A percentile compares a stretch with the other conserved stretches of the same genome.
Evolutionary conservation across 2,797 vertebrate species (phyloP).

Genomic region (Anolis apletophallus): DNA sequence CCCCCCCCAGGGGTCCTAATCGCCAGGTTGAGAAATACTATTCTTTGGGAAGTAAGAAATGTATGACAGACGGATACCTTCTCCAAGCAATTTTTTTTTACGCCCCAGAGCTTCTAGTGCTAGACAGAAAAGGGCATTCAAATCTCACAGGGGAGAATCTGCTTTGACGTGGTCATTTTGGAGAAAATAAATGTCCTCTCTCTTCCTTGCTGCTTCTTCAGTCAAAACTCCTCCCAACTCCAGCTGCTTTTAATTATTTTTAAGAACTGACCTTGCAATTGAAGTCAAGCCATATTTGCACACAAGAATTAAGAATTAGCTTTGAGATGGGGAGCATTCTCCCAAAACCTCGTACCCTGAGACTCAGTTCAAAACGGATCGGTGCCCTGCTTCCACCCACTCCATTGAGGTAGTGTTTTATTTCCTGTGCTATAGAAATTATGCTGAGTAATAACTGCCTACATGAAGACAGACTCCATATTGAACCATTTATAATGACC

Average conservation of each 20-base stretch:
- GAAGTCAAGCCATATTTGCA: neutral
- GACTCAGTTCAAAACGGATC: neutral
- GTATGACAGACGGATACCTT: neutral
- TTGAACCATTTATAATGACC: neutral
- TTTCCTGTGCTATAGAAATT: neutral
- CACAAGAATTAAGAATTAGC: neutral
- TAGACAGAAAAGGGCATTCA: neutral
- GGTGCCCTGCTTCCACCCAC: neutral
- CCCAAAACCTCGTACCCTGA: neutral
- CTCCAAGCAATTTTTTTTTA: neutral
- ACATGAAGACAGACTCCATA: neutral
- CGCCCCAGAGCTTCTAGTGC: neutral
- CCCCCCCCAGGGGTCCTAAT: too few species aligned
- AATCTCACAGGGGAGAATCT: too few species aligned
- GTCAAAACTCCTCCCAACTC: neutral
- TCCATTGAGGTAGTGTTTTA: neutral
- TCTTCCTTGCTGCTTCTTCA: too few species aligned
- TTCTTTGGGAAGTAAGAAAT: neutral
- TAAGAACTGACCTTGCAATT: neutral
- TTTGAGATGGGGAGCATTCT: neutral
- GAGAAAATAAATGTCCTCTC: neutral
- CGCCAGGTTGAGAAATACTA: too few species aligned
- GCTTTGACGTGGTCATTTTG: neutral
- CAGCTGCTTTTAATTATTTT: neutral
- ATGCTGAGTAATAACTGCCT: neutral